A percentile compares a stretch with the other conserved stretches of the same genome.
Evolutionary conservation across 2,888 invertebrate genomes (phyloP).

Genomic region (Cephus rjabovi): DNA sequence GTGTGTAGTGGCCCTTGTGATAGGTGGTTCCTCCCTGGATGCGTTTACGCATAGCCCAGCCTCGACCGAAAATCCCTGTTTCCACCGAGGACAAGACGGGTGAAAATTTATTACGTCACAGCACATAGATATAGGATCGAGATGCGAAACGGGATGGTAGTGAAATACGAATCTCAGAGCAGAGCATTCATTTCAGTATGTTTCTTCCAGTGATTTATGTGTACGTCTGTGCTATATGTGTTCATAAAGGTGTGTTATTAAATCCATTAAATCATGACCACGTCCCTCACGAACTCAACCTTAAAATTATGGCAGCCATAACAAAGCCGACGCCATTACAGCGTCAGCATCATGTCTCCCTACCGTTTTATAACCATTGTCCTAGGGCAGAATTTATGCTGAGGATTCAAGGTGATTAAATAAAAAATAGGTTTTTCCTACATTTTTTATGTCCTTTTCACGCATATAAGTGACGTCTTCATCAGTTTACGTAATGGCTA

Average conservation of each 20-base stretch:
- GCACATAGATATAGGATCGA: background rate
- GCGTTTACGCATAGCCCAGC: too few relatives aligned
- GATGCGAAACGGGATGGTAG: background rate
- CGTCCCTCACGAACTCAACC: background rate
- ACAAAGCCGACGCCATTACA: background rate
- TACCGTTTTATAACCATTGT: background rate
- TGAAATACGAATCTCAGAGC: background rate
- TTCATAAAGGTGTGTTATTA: constrained; percentile 4
- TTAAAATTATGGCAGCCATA: constrained; percentile 1
- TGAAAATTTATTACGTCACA: too few relatives aligned
- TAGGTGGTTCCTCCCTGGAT: too few relatives aligned
- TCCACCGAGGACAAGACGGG: too few relatives aligned
- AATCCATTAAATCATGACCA: constrained; percentile 10
- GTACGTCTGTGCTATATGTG: background rate
- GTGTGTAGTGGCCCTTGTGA: too few relatives aligned
- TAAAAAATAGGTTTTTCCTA: background rate
- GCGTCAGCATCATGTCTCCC: background rate
- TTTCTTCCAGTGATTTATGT: background rate
- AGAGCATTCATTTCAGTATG: background rate
- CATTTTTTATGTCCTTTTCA: background rate
- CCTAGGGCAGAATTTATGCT: background rate
- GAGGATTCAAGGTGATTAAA: too few relatives aligned
- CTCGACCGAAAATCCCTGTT: too few relatives aligned
- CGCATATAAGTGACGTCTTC: background rate
- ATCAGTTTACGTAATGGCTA: background rate